phyloP scores from a whole-genome alignment of 2,888 invertebrate genomes.

The Griposia aprilina region DNA sequence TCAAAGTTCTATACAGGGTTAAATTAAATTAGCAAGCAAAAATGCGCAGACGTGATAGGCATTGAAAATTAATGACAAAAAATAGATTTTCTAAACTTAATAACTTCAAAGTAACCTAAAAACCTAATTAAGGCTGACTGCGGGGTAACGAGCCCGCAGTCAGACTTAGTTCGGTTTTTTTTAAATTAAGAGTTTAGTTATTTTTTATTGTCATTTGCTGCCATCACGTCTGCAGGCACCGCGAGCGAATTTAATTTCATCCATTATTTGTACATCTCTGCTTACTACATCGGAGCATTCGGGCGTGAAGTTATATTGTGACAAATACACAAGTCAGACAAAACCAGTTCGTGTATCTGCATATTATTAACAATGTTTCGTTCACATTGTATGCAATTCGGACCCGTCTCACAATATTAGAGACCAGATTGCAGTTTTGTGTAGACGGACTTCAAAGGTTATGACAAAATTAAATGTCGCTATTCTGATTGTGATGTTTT shows the following conservation, averaged over 20 bases:
- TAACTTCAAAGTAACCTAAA: no score
- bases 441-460: conserved; percentile 7
- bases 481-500: background rate
- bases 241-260: background rate
- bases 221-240: background rate
- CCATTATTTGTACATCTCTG: background rate
- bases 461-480: conserved; percentile 21
- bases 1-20: background rate
- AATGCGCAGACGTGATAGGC: background rate
- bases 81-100: background rate
- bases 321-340: background rate
- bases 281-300: background rate
- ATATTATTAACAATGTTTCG: conserved; percentile 5
- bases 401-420: background rate
- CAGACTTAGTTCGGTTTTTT: background rate
- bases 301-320: background rate
- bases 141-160: no score
- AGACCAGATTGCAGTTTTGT: background rate
- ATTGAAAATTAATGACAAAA: no score
- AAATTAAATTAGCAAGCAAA: background rate
- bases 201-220: background rate
- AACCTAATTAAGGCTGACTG: no score
- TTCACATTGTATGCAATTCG: conserved; percentile 16
- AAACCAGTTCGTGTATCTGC: background rate
- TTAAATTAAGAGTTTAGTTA: background rate